Percentiles rank a stretch among this genome's conserved stretches.
phyloP scores from a whole-genome alignment of 1,140 invertebrate species.

The Sipha flava region DNA sequence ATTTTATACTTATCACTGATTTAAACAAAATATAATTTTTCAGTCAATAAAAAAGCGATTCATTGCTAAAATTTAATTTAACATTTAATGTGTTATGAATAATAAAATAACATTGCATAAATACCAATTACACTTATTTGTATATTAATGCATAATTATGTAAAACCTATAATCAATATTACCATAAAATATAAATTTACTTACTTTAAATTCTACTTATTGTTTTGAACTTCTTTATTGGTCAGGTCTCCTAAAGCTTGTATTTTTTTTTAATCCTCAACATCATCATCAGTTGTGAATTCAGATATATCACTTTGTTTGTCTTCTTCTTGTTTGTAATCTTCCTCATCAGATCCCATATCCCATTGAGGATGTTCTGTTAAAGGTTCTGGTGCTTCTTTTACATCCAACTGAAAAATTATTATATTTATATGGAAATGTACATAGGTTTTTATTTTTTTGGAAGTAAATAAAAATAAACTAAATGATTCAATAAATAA shows the following conservation, averaged over 20 bases:
- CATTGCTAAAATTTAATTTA: background rate
- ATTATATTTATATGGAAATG: conserved; percentile 10
- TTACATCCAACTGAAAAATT: conserved; percentile 74
- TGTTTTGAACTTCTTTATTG: conserved; percentile 20
- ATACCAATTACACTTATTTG: background rate
- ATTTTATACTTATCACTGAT: background rate
- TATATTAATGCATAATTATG: background rate
- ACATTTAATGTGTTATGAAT: background rate
- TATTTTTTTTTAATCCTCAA: conserved; percentile 45
- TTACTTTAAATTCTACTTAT: background rate
- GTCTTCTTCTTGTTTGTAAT: conserved; percentile 60
- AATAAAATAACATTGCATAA: background rate
- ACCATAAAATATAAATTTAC: background rate
- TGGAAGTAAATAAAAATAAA: too few relatives aligned
- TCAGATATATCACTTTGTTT: conserved; percentile 59
- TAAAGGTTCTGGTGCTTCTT: conserved; percentile 82
- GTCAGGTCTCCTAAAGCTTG: background rate
- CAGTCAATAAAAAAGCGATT: background rate
- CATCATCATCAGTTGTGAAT: conserved; percentile 62
- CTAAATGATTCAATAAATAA: too few relatives aligned
- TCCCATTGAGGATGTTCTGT: conserved; percentile 94
- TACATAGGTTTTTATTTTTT: background rate
- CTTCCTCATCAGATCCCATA: conserved; percentile 86
- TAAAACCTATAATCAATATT: background rate
- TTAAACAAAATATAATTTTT: background rate